Evolutionary conservation across 2,888 invertebrate species (phyloP), one percentile per base, ranked within the genome.

Genomic region (Macrophya annulata): DNA sequence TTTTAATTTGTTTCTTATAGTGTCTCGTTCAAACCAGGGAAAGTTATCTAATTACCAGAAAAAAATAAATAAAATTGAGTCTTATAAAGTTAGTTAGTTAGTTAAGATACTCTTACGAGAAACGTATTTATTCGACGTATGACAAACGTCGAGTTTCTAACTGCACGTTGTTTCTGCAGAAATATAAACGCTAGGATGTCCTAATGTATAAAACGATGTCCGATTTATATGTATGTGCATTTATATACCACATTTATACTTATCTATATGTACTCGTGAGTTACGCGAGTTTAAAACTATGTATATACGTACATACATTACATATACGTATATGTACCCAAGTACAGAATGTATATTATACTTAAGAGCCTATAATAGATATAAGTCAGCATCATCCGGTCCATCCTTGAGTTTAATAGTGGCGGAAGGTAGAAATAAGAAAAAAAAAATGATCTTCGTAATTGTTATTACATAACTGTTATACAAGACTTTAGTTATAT

Each of bases 161-260:
- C 62, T 25, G 62, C 62, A 62, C 62, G 62, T 48, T 31, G 62
- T 62, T 62, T 62, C 62, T 62, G 62, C 62, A 25, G 62, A 62
- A 62, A 62, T 62, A 62, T 62, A 62, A 62, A 62, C 62, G 62
- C 55, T 55, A 55, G 55, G 6, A 55, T 3, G 31, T 31, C 55
- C 55, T 55, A 55, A 55, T 55, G n/a, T 55, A 55, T n/a, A n/a
- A 55, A 17, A 55, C 55, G 55, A 55, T 55, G 55, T n/a, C 55
- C 55, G 55, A 55, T 8, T 17, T 25, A 62, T 62, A 31, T 12
- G 62, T 62, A 21, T 10, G 62, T 21, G 25, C 21, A 21, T 62
- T n/a, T 62, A 62, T 25, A 21, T 10, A 62, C 21, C 21, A n/a
- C 62, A 25, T n/a, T 51, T 51, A 51, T 62, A 25, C n/a, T 21